Evolutionary conservation across 2,113 vertebrate species (phyloP), one percentile per base, ranked within the genome.

Genomic region (Grantiella picta): DNA sequence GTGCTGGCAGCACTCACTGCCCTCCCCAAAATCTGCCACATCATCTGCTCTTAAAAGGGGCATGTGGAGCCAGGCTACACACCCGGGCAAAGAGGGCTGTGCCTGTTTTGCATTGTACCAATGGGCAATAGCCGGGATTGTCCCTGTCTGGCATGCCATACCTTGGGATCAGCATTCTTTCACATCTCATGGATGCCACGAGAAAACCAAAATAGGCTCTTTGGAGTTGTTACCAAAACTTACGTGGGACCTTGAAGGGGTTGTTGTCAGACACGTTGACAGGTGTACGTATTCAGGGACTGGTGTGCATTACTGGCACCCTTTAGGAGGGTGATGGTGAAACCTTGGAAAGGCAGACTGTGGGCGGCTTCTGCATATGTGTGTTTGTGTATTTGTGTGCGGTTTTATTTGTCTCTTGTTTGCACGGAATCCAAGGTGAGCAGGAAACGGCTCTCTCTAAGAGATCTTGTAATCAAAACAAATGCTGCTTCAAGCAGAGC

Each of bases 371-470:
- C 78, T 94, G 52, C 40, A 17, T 90, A 36, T 16, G 18, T 69
- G 54, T 5, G 2, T 84, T 36, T 10, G 14, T 7, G 29, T 53
- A 47, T 63, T 60, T 75, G 36, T 76, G 50, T 79, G 73, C 0
- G 3, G 59, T 65, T 96, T 85, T 72, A 42, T 91, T 91, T 81
- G 33, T 70, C 33, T 78, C 71, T 63, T 75, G 78, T 56, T 86
- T 64, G 53, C n/a, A 56, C 0, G 0, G 40, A 75, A 72, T 78
- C 93, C 49, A 79, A 81, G 60, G 53, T 61, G 49, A 84, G 72
- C 40, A 71, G 92, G 68, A 86, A 93, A 81, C 21, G 22, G 31
- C 18, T 75, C 40, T 86, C 69, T 64, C 20, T 78, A 36, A 88
- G 76, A 71, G 88, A 76, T 80, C 66, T 92, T 65, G 27, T 24